A percentile compares a stretch with the other conserved stretches of the same genome.
phyloP scores from a whole-genome alignment of 2,888 invertebrate genomes.

The Aproaerema taeniolella region DNA sequence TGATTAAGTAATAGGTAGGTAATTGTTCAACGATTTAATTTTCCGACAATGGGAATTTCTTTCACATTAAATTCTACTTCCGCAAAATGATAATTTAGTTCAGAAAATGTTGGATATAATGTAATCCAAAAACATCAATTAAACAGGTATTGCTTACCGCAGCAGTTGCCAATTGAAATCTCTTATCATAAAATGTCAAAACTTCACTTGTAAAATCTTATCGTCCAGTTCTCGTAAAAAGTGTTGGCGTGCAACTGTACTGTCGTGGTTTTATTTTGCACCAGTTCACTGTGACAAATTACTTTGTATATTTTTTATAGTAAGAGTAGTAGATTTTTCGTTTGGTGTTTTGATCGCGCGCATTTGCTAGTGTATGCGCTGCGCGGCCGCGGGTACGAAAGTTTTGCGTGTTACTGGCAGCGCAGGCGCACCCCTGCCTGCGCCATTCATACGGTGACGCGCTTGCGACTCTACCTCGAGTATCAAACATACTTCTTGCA shows the following conservation, averaged over 20 bases:
- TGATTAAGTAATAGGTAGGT: too few relatives aligned
- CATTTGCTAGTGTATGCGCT: conserved; percentile 22
- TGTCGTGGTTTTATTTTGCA: conserved; percentile 9
- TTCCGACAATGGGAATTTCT: too few relatives aligned
- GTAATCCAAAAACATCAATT: too few relatives aligned
- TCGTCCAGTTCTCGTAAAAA: conserved; percentile 14
- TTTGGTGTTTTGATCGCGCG: conserved; percentile 20
- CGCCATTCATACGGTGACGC: conserved; percentile 20
- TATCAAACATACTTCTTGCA: conserved; percentile 15
- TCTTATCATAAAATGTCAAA: conserved; percentile 32
- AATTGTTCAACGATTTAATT: too few relatives aligned
- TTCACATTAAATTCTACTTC: too few relatives aligned
- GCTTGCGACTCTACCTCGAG: conserved; percentile 8
- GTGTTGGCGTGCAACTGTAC: background rate
- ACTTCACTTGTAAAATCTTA: conserved; percentile 22
- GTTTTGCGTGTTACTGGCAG: conserved; percentile 40
- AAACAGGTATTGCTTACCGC: conserved; percentile 47
- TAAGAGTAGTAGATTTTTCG: background rate
- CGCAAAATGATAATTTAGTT: too few relatives aligned
- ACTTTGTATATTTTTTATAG: background rate
- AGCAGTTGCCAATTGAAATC: conserved; percentile 55
- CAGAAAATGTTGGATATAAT: too few relatives aligned
- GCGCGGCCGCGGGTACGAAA: conserved; percentile 38
- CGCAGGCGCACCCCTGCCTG: conserved; percentile 24
- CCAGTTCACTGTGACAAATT: background rate